A percentile compares a stretch with the other conserved stretches of the same genome.
Conservation (phyloP, 2,888 invertebrate genomes). For the Erebia epiphron region DNA sequence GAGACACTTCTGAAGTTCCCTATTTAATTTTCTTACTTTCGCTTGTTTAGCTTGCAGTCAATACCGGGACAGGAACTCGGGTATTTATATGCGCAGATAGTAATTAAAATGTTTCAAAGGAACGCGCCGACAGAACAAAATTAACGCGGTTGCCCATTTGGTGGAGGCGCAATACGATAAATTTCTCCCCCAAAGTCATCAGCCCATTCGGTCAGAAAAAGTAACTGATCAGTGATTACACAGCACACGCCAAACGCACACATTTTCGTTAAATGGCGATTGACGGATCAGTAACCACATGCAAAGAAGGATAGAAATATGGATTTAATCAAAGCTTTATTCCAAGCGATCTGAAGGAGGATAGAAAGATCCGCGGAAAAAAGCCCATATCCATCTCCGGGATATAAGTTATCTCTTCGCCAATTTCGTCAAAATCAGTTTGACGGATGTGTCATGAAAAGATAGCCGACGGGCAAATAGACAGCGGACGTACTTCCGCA, state of each 20-base stretch:
- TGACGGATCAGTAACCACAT: neutral
- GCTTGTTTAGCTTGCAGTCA: conserved; percentile 4
- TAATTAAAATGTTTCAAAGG: conserved; percentile 44
- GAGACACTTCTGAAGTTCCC: neutral
- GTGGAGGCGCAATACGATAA: neutral
- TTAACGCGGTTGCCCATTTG: neutral
- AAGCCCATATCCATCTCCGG: too few species aligned
- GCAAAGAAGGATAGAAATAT: too few species aligned
- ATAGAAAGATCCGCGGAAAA: too few species aligned
- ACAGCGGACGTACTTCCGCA: too few species aligned
- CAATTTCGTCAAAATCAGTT: too few species aligned
- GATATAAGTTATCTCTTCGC: too few species aligned
- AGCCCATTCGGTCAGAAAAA: neutral
- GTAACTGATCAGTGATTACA: too few species aligned
- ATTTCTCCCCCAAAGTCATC: neutral
- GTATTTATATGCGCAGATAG: conserved; percentile 40
- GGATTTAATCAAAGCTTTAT: too few species aligned
- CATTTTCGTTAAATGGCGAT: neutral
- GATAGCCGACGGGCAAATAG: too few species aligned
- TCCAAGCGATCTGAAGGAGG: too few species aligned
- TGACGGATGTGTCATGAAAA: too few species aligned
- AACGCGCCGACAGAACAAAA: conserved; percentile 28
- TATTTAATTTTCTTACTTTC: neutral
- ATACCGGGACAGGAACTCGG: conserved; percentile 26
- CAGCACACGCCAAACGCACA: neutral